These are phyloP conservation scores for fruit fly (Drosophila melanogaster) DNA, from an alignment of 1,140 invertebrate species.

Conservation along the genomic window Release_6_plus_ISO1_MT NT_033777.3:13450501-13451000, in stretches of 20 bases:
- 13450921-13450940: slow-evolving; percentile 12
- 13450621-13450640: not conserved
- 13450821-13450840: slow-evolving; percentile 48
- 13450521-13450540: slow-evolving; percentile 67
- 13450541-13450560: slow-evolving; percentile 75
- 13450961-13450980: not conserved
- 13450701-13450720: slow-evolving; percentile 25
- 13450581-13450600: slow-evolving; percentile 39
- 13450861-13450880: slow-evolving; percentile 30
- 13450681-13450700: slow-evolving; percentile 39
- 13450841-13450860: slow-evolving; percentile 24
- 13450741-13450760: slow-evolving; percentile 47
- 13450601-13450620: slow-evolving; percentile 10
- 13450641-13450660: slow-evolving; percentile 6
- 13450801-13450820: slow-evolving; percentile 26
- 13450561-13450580: slow-evolving; percentile 68
- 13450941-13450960: slow-evolving; percentile 12
- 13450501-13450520: slow-evolving; percentile 70
- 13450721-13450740: slow-evolving; percentile 42
- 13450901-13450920: slow-evolving; percentile 7
- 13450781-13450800: slow-evolving; percentile 47
- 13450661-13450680: slow-evolving; percentile 7
- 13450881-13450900: slow-evolving; percentile 2
- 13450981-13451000: not conserved
- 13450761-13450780: slow-evolving; percentile 49